A percentile compares a stretch with the other conserved stretches of the same genome.
phyloP scores from a whole-genome alignment of 2,888 invertebrate species.

The Leucozona laternaria region DNA sequence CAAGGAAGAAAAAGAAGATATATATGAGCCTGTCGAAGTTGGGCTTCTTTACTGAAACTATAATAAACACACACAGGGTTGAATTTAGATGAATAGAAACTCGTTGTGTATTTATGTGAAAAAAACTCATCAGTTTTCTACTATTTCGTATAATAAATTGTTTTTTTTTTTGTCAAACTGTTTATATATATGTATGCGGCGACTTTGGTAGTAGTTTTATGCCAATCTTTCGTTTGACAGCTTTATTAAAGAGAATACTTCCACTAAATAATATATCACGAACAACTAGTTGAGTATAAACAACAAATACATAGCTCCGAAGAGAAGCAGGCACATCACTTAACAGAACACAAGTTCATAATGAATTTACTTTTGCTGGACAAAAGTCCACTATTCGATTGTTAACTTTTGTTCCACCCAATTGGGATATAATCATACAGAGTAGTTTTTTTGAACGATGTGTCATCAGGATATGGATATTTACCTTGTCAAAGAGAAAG shows the following conservation, averaged over 20 bases:
- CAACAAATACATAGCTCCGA: too few species aligned
- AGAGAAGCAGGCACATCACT: too few species aligned
- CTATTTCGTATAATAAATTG: not conserved
- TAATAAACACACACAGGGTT: constrained; percentile 18
- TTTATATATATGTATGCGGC: not conserved
- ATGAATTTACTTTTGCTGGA: too few species aligned
- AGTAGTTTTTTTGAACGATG: too few species aligned
- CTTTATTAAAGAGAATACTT: not conserved
- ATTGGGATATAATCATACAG: too few species aligned
- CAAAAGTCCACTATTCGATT: too few species aligned
- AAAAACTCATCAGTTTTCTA: not conserved
- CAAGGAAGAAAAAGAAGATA: not conserved
- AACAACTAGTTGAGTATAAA: too few species aligned
- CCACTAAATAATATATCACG: too few species aligned
- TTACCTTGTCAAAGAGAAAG: too few species aligned
- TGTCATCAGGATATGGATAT: too few species aligned
- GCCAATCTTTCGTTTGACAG: not conserved
- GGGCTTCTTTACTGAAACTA: not conserved
- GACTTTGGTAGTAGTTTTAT: not conserved
- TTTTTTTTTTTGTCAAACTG: not conserved
- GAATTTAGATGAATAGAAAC: not conserved
- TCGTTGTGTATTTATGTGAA: not conserved
- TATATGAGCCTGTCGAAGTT: not conserved
- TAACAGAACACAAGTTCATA: too few species aligned
- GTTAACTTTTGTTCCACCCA: too few species aligned